Evolutionary conservation across 2,888 invertebrate species (phyloP).

Genomic region (Zele albiditarsus): DNA sequence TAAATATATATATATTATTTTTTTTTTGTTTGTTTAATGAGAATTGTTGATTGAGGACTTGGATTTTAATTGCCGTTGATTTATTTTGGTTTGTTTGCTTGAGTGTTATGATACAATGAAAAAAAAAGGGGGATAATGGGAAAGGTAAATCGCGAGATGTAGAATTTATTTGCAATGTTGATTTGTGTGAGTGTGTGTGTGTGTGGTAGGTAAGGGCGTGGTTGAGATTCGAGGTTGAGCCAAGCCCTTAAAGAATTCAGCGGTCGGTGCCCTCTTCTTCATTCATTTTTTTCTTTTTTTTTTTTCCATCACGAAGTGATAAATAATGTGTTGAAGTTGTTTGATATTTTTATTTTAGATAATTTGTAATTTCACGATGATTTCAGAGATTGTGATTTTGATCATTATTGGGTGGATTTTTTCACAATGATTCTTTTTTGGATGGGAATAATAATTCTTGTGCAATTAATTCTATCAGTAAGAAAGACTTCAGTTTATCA

Average conservation of each 20-base stretch:
- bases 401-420: too few species aligned
- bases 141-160: background rate
- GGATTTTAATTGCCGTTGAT: background rate
- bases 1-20: too few species aligned
- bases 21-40: background rate
- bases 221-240: constrained; percentile 32
- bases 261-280: constrained; percentile 41
- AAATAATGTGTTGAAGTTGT: too few species aligned
- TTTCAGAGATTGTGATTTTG: background rate
- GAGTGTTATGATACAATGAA: background rate
- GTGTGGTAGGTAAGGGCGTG: constrained; percentile 13
- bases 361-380: background rate
- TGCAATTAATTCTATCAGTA: too few species aligned
- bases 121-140: too few species aligned
- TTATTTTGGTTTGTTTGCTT: background rate
- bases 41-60: background rate
- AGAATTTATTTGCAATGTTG: background rate
- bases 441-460: too few species aligned
- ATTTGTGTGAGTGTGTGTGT: constrained; percentile 12
- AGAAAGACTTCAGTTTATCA: too few species aligned
- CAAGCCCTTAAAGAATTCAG: constrained; percentile 39
- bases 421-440: too few species aligned
- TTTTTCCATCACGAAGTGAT: constrained; percentile 14
- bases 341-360: background rate
- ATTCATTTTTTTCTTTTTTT: constrained; percentile 34